These are phyloP conservation scores for Drosophila mulleri DNA, from an alignment of 2,888 invertebrate genomes.

Conservation along the genomic window DNA sequence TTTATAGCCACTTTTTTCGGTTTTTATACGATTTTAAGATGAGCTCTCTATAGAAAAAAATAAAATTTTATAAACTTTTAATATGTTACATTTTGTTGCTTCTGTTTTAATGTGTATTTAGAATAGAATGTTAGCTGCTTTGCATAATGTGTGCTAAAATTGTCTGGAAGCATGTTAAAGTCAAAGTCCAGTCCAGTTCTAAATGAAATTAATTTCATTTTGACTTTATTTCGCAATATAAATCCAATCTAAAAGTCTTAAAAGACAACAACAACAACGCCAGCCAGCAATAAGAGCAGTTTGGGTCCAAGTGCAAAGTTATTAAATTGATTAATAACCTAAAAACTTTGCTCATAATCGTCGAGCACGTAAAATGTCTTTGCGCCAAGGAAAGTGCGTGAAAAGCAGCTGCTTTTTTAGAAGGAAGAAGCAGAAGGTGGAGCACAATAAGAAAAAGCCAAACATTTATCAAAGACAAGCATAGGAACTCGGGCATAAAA, in stretches of 20 bases:
- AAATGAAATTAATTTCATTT: conserved; percentile 62
- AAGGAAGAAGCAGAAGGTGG: background rate
- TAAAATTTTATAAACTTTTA: too few relatives aligned
- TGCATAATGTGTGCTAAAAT: conserved; percentile 8
- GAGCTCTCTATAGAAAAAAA: too few relatives aligned
- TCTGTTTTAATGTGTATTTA: background rate
- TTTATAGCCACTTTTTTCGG: too few relatives aligned
- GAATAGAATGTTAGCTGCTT: background rate
- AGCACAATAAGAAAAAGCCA: conserved; percentile 21
- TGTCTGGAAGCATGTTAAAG: conserved; percentile 1
- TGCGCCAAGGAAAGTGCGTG: conserved; percentile 33
- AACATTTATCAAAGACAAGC: conserved; percentile 65
- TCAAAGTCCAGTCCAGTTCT: conserved; percentile 43
- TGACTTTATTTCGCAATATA: conserved; percentile 66
- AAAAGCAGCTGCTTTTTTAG: conserved; percentile 11
- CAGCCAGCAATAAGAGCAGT: background rate
- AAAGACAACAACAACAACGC: conserved; percentile 32
- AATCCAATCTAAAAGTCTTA: conserved; percentile 69
- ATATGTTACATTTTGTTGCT: too few relatives aligned
- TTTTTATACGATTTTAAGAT: too few relatives aligned
- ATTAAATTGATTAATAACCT: conserved; percentile 78
- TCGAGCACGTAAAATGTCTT: conserved; percentile 52
- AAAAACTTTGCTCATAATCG: conserved; percentile 78
- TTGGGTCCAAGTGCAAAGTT: conserved; percentile 59
- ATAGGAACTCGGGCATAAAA: conserved; percentile 23